phyloP scores from a whole-genome alignment of 37 sponge, comb jelly and placozoan species.

The Sycon ciliatum region DNA sequence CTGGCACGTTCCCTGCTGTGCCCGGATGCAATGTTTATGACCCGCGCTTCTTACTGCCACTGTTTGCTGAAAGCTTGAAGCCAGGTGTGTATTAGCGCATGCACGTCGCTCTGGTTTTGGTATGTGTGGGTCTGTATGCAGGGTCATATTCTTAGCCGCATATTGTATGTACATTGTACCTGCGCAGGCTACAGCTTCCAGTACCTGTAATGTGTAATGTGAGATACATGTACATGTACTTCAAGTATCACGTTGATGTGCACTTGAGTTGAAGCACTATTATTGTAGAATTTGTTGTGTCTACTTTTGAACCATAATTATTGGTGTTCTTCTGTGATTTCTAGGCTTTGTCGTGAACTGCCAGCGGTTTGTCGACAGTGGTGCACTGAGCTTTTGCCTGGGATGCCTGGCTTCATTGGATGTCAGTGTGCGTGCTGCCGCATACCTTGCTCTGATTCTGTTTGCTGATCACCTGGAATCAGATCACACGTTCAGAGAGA shows the following conservation, averaged over 20 bases:
- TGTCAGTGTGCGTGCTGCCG: neutral
- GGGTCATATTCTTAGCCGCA: too few relatives aligned
- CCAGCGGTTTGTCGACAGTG: neutral
- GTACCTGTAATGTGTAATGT: too few relatives aligned
- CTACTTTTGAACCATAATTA: neutral
- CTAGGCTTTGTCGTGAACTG: neutral
- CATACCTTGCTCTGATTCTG: neutral
- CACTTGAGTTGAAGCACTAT: too few relatives aligned
- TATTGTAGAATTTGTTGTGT: too few relatives aligned
- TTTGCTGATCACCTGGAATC: neutral
- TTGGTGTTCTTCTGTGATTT: neutral
- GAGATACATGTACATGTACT: too few relatives aligned
- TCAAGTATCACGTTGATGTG: too few relatives aligned
- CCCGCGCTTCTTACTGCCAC: conserved; percentile 6
- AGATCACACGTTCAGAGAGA: conserved; percentile 1
- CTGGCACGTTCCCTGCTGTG: too few relatives aligned
- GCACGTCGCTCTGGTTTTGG: too few relatives aligned
- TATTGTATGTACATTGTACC: too few relatives aligned
- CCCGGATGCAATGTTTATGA: too few relatives aligned
- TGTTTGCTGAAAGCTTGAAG: neutral
- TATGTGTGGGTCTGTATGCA: too few relatives aligned
- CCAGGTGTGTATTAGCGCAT: neutral
- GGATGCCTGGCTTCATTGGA: neutral
- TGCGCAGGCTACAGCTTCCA: too few relatives aligned
- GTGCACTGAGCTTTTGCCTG: neutral